phyloP scores from a whole-genome alignment of 2,888 invertebrate genomes.

The Aplocera efformata region DNA sequence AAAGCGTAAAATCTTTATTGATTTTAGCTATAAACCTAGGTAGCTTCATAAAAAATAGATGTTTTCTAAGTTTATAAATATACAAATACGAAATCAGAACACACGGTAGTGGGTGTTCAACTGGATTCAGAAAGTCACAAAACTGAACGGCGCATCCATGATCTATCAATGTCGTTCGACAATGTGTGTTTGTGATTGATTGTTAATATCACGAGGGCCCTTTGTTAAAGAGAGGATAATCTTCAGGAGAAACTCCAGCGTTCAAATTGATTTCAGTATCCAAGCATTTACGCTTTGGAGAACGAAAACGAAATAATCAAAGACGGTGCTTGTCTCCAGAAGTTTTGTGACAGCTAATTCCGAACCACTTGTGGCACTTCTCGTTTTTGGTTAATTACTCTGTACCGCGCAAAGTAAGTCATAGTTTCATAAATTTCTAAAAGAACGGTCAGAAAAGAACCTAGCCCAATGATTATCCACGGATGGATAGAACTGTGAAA shows the following conservation, averaged over 20 bases:
- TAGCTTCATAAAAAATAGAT: no score
- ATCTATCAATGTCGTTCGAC: slow-evolving; percentile 45
- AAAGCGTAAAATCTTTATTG: no score
- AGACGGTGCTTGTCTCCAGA: slow-evolving; percentile 1
- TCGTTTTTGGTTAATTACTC: no score
- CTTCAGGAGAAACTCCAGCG: slow-evolving; percentile 11
- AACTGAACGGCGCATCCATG: slow-evolving; percentile 29
- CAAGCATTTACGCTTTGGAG: slow-evolving; percentile 3
- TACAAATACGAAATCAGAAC: no score
- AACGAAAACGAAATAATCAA: slow-evolving; percentile 4
- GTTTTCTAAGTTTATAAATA: no score
- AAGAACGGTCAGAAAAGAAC: slow-evolving; percentile 18
- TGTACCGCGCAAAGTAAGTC: no score
- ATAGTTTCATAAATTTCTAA: slow-evolving; percentile 4
- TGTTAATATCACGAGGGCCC: slow-evolving; percentile 35
- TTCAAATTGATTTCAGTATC: slow-evolving; percentile 12
- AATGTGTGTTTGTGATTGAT: slow-evolving; percentile 42
- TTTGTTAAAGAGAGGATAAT: slow-evolving; percentile 14
- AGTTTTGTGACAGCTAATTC: slow-evolving; percentile 2
- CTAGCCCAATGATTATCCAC: slow-evolving; percentile 34
- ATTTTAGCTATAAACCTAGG: no score
- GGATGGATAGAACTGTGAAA: slow-evolving; percentile 38
- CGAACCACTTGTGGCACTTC: background rate
- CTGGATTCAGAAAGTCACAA: no score
- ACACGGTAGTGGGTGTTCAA: no score